These are phyloP conservation scores for Zosterops hypoxanthus DNA, from an alignment of 2,113 vertebrate species.

Conservation along the genomic window DNA sequence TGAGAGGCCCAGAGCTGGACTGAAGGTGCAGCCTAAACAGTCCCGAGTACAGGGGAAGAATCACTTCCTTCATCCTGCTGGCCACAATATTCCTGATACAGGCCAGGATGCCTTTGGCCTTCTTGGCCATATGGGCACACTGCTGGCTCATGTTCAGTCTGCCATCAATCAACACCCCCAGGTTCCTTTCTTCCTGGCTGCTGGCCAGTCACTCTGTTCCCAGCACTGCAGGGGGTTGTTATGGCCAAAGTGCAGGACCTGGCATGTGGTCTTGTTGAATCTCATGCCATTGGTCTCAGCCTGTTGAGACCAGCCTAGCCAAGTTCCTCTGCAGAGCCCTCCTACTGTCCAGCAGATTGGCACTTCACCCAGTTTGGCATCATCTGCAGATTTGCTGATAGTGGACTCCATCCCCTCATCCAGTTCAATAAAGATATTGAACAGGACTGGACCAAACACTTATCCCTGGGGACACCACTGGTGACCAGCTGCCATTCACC, in stretches of 20 bases:
- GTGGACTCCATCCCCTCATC: background rate
- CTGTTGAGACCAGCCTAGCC: background rate
- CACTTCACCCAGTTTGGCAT: background rate
- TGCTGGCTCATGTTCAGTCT: background rate
- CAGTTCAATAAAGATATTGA: background rate
- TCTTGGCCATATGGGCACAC: background rate
- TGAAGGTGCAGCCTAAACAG: background rate
- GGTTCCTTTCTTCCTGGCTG: rapidly evolving
- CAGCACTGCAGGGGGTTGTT: background rate
- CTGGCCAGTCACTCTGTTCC: rapidly evolving
- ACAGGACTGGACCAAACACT: too few species aligned
- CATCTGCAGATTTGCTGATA: background rate
- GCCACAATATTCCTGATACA: background rate
- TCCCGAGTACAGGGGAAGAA: background rate
- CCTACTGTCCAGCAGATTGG: background rate
- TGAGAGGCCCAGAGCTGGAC: background rate
- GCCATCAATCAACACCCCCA: background rate
- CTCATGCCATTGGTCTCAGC: background rate
- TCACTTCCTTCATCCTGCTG: background rate
- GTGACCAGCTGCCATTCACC: background rate
- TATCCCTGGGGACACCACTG: background rate
- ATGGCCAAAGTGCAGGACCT: background rate
- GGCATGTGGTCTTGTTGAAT: background rate
- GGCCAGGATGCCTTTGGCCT: background rate
- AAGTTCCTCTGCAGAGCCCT: background rate